Evolutionary conservation across 2,113 vertebrate genomes (phyloP), one percentile per base, ranked within the genome.

Genomic region (Tragelaphus scriptus): DNA sequence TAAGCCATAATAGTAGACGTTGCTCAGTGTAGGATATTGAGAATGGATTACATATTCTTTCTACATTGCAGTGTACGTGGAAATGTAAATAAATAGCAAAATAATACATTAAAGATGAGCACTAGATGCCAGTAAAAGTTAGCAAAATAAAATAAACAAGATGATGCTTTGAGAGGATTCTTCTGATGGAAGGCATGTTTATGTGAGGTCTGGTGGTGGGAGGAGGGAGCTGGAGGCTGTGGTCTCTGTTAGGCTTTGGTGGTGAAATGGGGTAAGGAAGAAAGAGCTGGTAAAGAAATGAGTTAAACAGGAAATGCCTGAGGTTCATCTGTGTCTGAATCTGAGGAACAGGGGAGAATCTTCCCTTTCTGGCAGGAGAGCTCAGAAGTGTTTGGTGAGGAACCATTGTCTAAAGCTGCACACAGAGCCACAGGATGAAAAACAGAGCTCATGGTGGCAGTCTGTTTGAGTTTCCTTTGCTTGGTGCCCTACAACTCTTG

Each of bases 71-170:
- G 12, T 81, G 5, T 91, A 77, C 5, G 28, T 32, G 14, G 7
- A 47, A 13, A 51, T 58, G 44, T 79, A 91, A 79, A 36, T 80
- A 40, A 90, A 92, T 49, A 89, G 63, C 40, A 84, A 80, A 86
- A 63, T n/a, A 80, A 55, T 68, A 59, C 36, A 26, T 49, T 85
- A 85, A 86, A 81, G 30, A 49, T 90, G 53, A 32, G 36, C 25
- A 47, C 40, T 88, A 15, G 16, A 58, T n/a, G n/a, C 36, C 53
- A 79, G 19, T 93, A 88, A 85, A 75, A 89, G 13, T 75, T 93
- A 93, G 61, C 19, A 80, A 95, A 85, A 88, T 79, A 82, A 92
- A 94, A 90, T 44, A 91, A 94, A 94, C 47, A 63, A 12, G 23
- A 63, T n/a, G 36, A 55, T 14, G 80, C 96, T 49, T 47, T 28